Evolutionary conservation across 2,888 invertebrate genomes (phyloP), one percentile per base, ranked within the genome.

Genomic region (Volucella inanis): DNA sequence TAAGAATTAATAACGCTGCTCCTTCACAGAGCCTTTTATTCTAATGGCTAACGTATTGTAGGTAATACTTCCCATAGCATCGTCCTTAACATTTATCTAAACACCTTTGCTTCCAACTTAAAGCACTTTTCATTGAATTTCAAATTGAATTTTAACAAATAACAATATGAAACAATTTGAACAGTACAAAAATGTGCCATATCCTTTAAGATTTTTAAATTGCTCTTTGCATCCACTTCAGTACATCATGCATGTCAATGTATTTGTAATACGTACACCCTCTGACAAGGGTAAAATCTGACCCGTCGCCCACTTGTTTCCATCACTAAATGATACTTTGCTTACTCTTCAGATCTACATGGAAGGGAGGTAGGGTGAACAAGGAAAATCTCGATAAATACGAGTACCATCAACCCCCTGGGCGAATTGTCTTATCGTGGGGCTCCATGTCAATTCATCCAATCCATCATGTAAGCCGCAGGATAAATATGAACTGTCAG

Each of bases 391-490:
- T 45, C 62, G 62, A 79, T 78, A 83, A 64, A 74, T 64, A 64
- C 10, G 39, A 62, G 70, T 31, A 77, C 77, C 76, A 71, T 81
- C 47, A 67, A 61, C 71, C 76, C 71, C 31, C 54, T 6, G 67
- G 76, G 85, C 71, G 41, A 62, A 76, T 77, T 68, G 68, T 57
- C 77, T 85, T 85, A 85, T 85, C 85, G 71, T 47, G 54, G 57
- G 72, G 71, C 72, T 81, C 62, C 76, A 85, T 85, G 85, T 85
- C 85, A 85, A 85, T 77, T 85, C 64, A 81, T 72, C 80, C 80
- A 80, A 85, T 85, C 85, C 76, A 85, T 85, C 85, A 85, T 85
- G 76, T 85, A 85, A 85, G 81, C 85, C 85, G 81, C 67, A 85
- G 85, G 85, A 81, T 85, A 85, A 77, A 85, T 85, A 81, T 81